Evolutionary conservation across 2,113 vertebrate species (phyloP), one percentile per base, ranked within the genome.

Genomic region (Megaceryle maxima): DNA sequence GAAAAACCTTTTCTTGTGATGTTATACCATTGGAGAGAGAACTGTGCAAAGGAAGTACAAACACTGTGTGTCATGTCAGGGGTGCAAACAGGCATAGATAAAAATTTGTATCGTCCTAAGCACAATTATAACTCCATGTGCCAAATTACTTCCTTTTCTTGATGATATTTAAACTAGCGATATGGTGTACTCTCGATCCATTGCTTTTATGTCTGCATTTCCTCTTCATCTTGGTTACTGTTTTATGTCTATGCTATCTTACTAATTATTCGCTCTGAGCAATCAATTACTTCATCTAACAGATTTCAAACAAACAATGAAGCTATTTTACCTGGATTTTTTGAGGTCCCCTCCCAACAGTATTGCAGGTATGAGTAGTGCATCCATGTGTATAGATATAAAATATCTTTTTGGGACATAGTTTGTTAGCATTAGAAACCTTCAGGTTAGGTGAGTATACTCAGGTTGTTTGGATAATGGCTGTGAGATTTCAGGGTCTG

Each of bases 391-490:
- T 62, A 33, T 46, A 88, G 67, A 33, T 22, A 26, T 29, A 43
- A 43, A 84, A 43, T 68, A 41, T 12, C 28, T 51, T 85, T 92
- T 72, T 89, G 64, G 66, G 37, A 91, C 29, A 41, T 70, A 64
- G 46, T 91, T 95, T 88, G 72, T 95, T 90, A 96, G 81, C 7
- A 25, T 90, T 84, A 69, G 37, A 95, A 83, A 64, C 69, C 60
- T 75, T 66, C 50, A 64, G 57, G 67, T 94, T 80, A 87, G 76
- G 95, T 50, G 70, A 81, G 9, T 26, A 39, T 80, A 17, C 85
- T 96, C 51, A 68, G 44, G 33, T 88, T 92, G 13, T 95, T 83
- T 93, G 81, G 73, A 88, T 95, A 96, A 88, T 87, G 56, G 29
- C 81, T 66, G 10, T 53, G 46, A 64, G 56, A 67, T 94, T 96